These are phyloP conservation scores for Sipha maydis DNA, from an alignment of 2,888 invertebrate genomes.

Conservation along the genomic window DNA sequence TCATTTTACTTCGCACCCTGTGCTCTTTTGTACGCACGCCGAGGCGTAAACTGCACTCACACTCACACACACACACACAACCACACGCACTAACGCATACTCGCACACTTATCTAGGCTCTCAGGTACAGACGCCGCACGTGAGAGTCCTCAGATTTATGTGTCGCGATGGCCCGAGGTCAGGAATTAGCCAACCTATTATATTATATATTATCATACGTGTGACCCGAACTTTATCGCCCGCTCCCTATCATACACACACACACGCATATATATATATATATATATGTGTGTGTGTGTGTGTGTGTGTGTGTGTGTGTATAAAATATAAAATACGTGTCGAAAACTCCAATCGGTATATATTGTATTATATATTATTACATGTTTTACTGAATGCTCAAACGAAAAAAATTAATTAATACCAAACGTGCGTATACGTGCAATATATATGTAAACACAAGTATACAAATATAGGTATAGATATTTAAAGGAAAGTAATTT, in stretches of 20 bases:
- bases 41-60: neutral
- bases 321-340: neutral
- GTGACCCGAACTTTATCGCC: neutral
- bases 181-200: conserved; percentile 19
- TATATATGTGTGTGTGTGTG: no score
- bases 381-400: no score
- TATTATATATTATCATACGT: neutral
- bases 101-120: neutral
- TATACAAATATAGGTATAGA: no score
- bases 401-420: no score
- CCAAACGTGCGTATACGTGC: no score
- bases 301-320: no score
- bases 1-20: conserved; percentile 23
- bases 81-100: neutral
- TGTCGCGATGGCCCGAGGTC: conserved; percentile 4
- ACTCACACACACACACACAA: neutral
- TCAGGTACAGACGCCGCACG: neutral
- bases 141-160: neutral
- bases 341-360: neutral
- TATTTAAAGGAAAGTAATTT: no score
- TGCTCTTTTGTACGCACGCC: neutral
- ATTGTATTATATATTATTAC: no score
- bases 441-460: no score
- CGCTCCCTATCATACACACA: neutral
- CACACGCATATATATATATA: neutral